Conservation (phyloP, 1,140 invertebrate species). For the Nebria ingens region DNA sequence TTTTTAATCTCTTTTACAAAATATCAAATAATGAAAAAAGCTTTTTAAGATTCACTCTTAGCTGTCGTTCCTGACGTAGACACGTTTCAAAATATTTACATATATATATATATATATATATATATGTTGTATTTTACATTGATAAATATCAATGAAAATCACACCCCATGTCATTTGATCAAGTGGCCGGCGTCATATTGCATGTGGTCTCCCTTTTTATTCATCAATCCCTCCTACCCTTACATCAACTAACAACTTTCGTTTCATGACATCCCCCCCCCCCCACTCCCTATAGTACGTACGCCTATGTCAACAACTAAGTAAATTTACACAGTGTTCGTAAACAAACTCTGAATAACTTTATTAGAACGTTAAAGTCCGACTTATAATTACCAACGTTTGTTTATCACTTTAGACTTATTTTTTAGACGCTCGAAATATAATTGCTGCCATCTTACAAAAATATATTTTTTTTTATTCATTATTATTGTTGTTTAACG, state of each 20-base stretch:
- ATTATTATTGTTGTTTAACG: no score
- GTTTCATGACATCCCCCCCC: background rate
- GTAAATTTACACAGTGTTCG: background rate
- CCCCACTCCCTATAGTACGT: background rate
- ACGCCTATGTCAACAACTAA: background rate
- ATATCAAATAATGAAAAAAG: no score
- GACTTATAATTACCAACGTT: conserved; percentile 1
- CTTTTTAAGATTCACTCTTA: no score
- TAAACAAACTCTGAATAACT: background rate
- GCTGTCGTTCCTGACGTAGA: no score
- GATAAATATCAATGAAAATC: conserved; percentile 1
- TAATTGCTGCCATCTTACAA: no score
- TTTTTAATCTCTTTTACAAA: no score
- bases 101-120: no score
- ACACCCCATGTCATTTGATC: background rate
- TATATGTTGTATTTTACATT: background rate
- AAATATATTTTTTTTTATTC: no score
- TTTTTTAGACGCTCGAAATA: no score
- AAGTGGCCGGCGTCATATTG: background rate
- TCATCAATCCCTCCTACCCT: no score
- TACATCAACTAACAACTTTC: background rate
- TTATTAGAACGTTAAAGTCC: background rate
- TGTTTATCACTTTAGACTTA: background rate
- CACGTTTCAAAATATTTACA: no score
- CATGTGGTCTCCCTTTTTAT: no score